Conservation (phyloP, 2,797 vertebrate species). For the Agapornis canus region DNA sequence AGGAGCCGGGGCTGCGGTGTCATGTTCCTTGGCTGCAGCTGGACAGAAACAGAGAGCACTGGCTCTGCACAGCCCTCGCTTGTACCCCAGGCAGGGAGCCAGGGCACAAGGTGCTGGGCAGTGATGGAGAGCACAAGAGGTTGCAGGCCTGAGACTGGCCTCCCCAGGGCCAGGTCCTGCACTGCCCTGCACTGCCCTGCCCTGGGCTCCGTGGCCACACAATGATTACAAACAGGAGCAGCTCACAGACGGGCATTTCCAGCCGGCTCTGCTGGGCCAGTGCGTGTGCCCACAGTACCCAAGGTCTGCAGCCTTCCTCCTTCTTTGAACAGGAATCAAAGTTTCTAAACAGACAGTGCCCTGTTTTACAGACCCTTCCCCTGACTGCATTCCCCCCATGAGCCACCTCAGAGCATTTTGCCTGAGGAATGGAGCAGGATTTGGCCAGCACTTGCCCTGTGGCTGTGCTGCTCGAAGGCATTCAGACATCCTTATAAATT, state of each 20-base stretch:
- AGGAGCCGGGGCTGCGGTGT: neutral
- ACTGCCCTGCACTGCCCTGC: rapidly evolving
- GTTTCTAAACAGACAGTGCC: neutral
- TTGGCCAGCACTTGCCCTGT: neutral
- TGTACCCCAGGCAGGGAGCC: neutral
- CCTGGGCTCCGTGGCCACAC: rapidly evolving
- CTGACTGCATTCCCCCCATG: neutral
- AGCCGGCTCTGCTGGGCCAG: rapidly evolving
- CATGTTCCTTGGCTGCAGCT: neutral
- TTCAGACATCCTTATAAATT: neutral
- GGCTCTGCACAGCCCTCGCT: neutral
- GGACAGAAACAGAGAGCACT: neutral
- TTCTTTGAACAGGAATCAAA: neutral
- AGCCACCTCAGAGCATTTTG: neutral
- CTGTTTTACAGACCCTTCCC: neutral
- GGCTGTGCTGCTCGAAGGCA: neutral
- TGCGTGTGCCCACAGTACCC: rapidly evolving
- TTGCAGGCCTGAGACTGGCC: neutral
- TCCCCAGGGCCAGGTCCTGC: neutral
- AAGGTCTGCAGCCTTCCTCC: neutral
- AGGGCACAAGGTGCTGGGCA: neutral
- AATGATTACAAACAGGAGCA: neutral
- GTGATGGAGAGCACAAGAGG: rapidly evolving
- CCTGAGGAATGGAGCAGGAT: neutral
- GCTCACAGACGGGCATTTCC: neutral